Evolutionary conservation across 2,888 invertebrate species (phyloP).

Genomic region (Micropterix aruncella): DNA sequence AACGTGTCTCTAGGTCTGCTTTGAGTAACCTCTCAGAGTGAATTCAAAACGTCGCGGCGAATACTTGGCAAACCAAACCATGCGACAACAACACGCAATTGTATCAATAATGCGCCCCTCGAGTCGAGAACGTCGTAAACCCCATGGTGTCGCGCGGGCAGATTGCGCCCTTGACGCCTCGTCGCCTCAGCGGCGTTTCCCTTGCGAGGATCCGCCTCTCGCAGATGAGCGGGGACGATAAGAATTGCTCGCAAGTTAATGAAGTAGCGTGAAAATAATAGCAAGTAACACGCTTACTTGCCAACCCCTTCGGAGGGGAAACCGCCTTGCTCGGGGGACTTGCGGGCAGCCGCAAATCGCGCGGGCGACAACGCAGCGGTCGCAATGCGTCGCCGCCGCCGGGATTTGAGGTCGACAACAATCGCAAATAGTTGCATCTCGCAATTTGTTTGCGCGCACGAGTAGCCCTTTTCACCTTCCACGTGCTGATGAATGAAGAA

Average conservation of each 20-base stretch:
- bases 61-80: conserved; percentile 7
- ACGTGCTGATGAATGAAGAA: no score
- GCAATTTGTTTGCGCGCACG: no score
- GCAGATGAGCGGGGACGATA: neutral
- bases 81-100: conserved; percentile 9
- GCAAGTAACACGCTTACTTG: neutral
- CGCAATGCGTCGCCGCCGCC: no score
- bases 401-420: no score
- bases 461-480: no score
- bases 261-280: neutral
- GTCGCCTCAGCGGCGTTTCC: neutral
- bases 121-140: neutral
- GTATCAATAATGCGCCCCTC: conserved; percentile 1
- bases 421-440: no score
- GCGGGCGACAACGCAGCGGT: no score
- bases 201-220: neutral
- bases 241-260: neutral
- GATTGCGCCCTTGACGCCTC: neutral
- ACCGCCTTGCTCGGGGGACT: no score
- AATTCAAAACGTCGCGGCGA: neutral
- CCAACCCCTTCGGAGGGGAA: neutral
- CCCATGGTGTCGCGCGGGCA: neutral
- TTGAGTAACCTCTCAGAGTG: neutral
- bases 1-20: no score
- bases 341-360: no score